Evolutionary conservation across 2,888 invertebrate species (phyloP).

Genomic region (Tuta absoluta): DNA sequence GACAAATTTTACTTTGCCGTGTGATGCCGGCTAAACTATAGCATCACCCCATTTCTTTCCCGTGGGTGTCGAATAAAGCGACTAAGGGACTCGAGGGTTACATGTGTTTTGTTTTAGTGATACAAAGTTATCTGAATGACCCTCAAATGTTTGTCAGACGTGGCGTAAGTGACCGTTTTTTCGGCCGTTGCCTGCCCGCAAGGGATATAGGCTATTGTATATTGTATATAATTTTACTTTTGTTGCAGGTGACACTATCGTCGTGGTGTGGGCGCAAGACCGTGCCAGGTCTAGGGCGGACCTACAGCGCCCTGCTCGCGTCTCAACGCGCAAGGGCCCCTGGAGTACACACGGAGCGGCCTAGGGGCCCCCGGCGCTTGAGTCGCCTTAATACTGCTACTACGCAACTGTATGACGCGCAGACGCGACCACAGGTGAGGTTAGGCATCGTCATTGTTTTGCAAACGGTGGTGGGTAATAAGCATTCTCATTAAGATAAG

Average conservation of each 20-base stretch:
- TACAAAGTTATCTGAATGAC: no score
- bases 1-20: no score
- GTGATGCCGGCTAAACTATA: no score
- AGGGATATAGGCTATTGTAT: no score
- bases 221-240: neutral
- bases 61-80: no score
- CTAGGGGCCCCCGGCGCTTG: slow-evolving; percentile 52
- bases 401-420: slow-evolving; percentile 67
- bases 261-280: slow-evolving; percentile 65
- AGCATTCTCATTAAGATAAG: neutral
- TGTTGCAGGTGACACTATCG: slow-evolving; percentile 63
- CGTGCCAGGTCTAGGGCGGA: slow-evolving; percentile 44
- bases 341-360: slow-evolving; percentile 36
- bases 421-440: slow-evolving; percentile 77
- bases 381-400: slow-evolving; percentile 68
- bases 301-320: slow-evolving; percentile 59
- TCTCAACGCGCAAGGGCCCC: slow-evolving; percentile 51
- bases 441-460: slow-evolving; percentile 47
- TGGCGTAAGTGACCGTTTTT: no score
- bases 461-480: neutral
- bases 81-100: no score
- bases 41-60: no score
- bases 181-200: no score
- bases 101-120: no score
- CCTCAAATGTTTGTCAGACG: no score